phyloP scores from a whole-genome alignment of 53 echinoderm and acorn worm genomes.

The Paracentrotus lividus region DNA sequence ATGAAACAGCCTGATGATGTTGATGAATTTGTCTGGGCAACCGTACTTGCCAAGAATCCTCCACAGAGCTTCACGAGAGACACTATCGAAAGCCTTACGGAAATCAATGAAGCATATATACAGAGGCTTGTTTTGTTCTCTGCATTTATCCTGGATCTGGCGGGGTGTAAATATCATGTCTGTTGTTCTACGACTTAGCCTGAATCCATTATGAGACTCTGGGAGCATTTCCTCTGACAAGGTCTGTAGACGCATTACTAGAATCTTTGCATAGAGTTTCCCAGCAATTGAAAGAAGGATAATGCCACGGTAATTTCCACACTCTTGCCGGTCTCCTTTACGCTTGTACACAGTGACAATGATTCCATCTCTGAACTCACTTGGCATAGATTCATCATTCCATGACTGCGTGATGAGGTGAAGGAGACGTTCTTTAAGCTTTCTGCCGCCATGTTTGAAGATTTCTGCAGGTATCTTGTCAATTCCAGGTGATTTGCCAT shows the following conservation, averaged over 20 bases:
- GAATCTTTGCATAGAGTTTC: no score
- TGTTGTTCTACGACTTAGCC: no score
- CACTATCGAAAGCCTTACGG: constrained; percentile 69
- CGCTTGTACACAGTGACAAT: no score
- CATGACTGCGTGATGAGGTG: background rate
- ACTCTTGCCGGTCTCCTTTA: no score
- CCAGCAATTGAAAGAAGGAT: no score
- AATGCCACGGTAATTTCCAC: no score
- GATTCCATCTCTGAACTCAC: no score
- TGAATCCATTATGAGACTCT: no score
- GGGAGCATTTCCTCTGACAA: no score
- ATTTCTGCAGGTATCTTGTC: constrained; percentile 21
- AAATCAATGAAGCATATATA: constrained; percentile 66
- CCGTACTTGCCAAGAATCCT: constrained; percentile 62
- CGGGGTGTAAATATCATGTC: no score
- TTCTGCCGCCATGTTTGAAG: background rate
- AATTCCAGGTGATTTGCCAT: constrained; percentile 15
- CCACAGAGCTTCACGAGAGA: constrained; percentile 58
- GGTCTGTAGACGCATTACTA: no score
- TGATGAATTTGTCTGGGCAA: constrained; percentile 64
- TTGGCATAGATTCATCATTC: no score
- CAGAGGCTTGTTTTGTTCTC: background rate
- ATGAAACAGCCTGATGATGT: constrained; percentile 61
- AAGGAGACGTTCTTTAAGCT: background rate
- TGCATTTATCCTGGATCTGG: background rate